Conservation (phyloP, 2,797 vertebrate species). For the Chaetodon trifasciatus region DNA sequence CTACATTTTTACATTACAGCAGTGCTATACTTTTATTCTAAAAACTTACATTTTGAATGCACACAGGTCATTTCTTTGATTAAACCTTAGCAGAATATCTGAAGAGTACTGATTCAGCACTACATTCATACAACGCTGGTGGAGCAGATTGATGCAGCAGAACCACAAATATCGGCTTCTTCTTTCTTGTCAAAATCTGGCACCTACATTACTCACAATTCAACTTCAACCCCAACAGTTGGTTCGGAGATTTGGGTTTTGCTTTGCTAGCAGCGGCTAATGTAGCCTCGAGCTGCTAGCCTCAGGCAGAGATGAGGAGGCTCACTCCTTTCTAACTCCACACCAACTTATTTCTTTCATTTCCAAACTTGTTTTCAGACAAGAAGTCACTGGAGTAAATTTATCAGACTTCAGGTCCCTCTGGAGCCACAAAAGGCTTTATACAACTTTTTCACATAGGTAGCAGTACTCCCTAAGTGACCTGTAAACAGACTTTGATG, state of each 20-base stretch:
- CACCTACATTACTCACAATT: neutral
- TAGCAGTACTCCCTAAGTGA: neutral
- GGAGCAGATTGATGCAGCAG: neutral
- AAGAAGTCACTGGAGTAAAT: neutral
- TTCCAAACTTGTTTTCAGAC: neutral
- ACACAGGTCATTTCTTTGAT: neutral
- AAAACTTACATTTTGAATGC: neutral
- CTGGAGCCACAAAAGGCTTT: neutral
- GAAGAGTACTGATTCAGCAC: neutral
- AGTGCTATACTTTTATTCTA: neutral
- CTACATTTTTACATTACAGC: neutral
- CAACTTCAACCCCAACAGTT: too few species aligned
- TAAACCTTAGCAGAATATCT: neutral
- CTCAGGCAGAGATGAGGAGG: neutral
- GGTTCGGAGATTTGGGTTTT: neutral
- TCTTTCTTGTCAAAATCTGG: neutral
- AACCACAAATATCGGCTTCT: too few species aligned
- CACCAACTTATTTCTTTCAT: neutral
- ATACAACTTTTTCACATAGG: too few species aligned
- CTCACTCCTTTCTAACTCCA: neutral
- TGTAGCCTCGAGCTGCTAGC: neutral
- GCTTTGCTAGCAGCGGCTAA: neutral
- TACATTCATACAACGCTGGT: neutral
- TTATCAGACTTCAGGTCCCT: conserved; percentile 3
- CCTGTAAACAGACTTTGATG: neutral